A percentile compares a stretch with the other conserved stretches of the same genome.
Evolutionary conservation across 1,140 invertebrate species (phyloP).

Genomic region (Helicorthomorpha holstii): DNA sequence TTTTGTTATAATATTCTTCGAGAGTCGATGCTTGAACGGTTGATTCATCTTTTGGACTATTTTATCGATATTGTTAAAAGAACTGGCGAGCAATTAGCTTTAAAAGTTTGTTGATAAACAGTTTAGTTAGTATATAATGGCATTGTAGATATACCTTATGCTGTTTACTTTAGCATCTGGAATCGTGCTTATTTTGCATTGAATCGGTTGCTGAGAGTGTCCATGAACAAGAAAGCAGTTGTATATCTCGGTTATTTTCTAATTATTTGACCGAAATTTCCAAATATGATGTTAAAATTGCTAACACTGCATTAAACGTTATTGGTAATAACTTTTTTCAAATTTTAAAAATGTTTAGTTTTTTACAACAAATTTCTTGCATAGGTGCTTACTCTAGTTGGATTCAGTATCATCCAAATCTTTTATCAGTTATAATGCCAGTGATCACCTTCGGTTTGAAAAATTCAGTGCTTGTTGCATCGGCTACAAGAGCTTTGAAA

Average conservation of each 20-base stretch:
- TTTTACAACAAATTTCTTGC: neutral
- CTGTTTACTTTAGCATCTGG: slow-evolving; percentile 35
- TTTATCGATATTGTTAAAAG: slow-evolving; percentile 16
- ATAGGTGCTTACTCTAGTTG: slow-evolving; percentile 61
- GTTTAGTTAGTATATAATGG: no score
- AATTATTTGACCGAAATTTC: slow-evolving; percentile 41
- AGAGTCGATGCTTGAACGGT: slow-evolving; percentile 43
- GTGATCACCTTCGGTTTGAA: slow-evolving; percentile 47
- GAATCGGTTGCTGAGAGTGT: slow-evolving; percentile 59
- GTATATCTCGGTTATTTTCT: slow-evolving; percentile 45
- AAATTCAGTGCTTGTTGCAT: slow-evolving; percentile 46
- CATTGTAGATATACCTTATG: no score
- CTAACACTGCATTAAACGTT: slow-evolving; percentile 50
- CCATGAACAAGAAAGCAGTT: slow-evolving; percentile 37
- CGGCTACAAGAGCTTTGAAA: slow-evolving; percentile 70
- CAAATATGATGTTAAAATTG: slow-evolving; percentile 40
- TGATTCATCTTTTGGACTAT: slow-evolving; percentile 35
- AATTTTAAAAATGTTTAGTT: slow-evolving; percentile 5
- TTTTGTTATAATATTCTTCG: slow-evolving; percentile 66
- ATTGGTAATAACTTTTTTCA: slow-evolving; percentile 32
- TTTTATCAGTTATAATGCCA: slow-evolving; percentile 35
- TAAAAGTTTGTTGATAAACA: no score
- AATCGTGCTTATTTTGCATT: slow-evolving; percentile 66
- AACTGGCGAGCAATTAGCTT: no score
- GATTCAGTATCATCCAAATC: slow-evolving; percentile 46